Conservation (phyloP, 92 coral and sea anemone genomes). For the Heteractis magnifica region DNA sequence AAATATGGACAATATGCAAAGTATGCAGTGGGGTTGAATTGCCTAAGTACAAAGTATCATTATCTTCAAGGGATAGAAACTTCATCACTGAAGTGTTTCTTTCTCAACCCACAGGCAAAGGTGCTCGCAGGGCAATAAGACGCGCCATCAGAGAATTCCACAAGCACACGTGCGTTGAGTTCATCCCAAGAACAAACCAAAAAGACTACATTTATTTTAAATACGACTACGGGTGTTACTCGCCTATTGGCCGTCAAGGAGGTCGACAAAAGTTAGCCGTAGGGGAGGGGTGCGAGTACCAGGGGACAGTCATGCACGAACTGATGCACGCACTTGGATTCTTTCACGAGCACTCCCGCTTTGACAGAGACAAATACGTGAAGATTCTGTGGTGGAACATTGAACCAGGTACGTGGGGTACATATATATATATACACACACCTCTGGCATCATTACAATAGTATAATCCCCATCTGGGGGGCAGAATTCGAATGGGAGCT, state of each 20-base stretch:
- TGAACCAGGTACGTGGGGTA: slow-evolving; percentile 57
- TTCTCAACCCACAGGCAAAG: slow-evolving; percentile 35
- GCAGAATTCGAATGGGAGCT: not conserved
- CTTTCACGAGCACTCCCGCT: slow-evolving; percentile 89
- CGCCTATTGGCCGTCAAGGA: slow-evolving; percentile 91
- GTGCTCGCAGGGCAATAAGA: slow-evolving; percentile 47
- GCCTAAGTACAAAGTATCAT: not conserved
- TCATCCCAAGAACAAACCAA: slow-evolving; percentile 49
- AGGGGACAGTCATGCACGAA: slow-evolving; percentile 85
- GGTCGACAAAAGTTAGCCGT: slow-evolving; percentile 80
- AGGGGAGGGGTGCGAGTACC: slow-evolving; percentile 86
- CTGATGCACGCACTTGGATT: slow-evolving; percentile 88
- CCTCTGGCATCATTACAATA: not conserved
- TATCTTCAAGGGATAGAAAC: not conserved
- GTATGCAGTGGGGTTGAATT: no score
- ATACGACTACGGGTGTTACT: slow-evolving; percentile 66
- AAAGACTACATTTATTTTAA: slow-evolving; percentile 54
- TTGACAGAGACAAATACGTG: slow-evolving; percentile 71
- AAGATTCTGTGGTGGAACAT: slow-evolving; percentile 90
- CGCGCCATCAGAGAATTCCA: slow-evolving; percentile 61
- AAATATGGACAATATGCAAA: no score
- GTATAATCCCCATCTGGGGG: not conserved
- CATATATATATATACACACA: not conserved
- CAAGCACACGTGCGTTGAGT: slow-evolving; percentile 61
- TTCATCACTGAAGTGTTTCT: not conserved